Base-by-base conservation (phyloP, 2,888 invertebrate genomes). In the Ectobius pallidus region DNA sequence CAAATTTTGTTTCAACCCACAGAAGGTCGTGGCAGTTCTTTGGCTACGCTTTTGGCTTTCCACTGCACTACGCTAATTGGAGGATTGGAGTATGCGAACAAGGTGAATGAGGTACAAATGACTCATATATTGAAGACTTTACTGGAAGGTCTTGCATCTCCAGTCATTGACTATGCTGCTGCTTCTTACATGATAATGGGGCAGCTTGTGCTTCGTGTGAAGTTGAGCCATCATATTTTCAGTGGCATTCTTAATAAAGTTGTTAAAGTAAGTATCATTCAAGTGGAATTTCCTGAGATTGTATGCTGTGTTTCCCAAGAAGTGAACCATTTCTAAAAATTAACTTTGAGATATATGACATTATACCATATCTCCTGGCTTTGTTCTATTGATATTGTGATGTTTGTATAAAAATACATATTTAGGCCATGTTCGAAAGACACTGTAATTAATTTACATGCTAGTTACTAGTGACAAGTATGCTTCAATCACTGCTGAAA, bases 21-120 rank as follows among this genome's bases (percentile, higher is more conserved):
- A 65, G 65, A 46, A 11, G 83, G 86, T 2, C 84, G 88, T 74
- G 88, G 90, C 0, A 82, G 85, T 46, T 84, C 87, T 46, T 82
- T 94, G 11, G 90, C 89, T 69, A 90, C 92, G 0, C 86, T 93
- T 1, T 91, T 92, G 79, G 92, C 92, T 9, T 96, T 96, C 82
- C 95, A 92, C 80, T 91, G 92, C 68, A 90, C 92, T 16, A 88
- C 91, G 0, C 84, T 92, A 0, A 86, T 93, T 42, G 94, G 93
- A 3, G 88, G 89, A 39, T 85, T 94, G 14, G 89, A 92, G 73
- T 84, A 86, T 44, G 83, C 85, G 0, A 80, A 85, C 52, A 80
- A 82, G 70, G 79, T 91, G 7, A 84, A 87, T 67, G 91, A 92
- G 80, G 81, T 87, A 30, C 75, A 76, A 42, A 52, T 74, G 1